Base-by-base conservation (phyloP, 1,140 invertebrate species). In the Eurosta solidaginis region DNA sequence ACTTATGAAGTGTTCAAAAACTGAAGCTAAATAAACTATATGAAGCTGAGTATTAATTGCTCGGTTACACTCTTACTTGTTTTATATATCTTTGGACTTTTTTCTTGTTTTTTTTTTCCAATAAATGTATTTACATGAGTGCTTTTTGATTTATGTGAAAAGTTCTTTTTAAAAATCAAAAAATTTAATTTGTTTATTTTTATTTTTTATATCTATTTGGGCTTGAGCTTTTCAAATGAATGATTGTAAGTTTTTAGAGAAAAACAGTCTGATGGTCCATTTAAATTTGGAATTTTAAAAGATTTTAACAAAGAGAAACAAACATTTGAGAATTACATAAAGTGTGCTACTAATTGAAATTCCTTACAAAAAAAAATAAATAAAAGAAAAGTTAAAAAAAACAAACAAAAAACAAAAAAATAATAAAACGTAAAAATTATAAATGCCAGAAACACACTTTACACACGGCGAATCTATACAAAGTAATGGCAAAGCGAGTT, bases 171-270 rank as follows among this genome's bases (percentile, higher is more conserved):
- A n/a, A n/a, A n/a, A n/a, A n/a, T n/a, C n/a, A n/a, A n/a, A n/a
- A n/a, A n/a, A n/a, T n/a, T n/a, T n/a, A n/a, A n/a, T n/a, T 68
- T 68, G n/a, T 17, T 59, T 59, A 4, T 59, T 27, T 59, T 59
- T 10, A 10, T 22, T 17, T 68, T 40, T 27, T 63, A 33, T 20
- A 68, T 42, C 40, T 68, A 33, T 68, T 17, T 68, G 40, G 7
- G 59, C 36, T 40, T 40, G 59, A 36, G 59, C 59, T 40, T 68
- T 68, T 68, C 22, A 17, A 33, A 27, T 17, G 33, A 40, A 68
- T 40, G 59, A 33, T 20, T 20, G 59, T n/a, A 29, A 68, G 59
- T 68, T 68, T 68, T 68, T 68, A 68, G 59, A 68, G 59, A 68
- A 68, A 68, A 36, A 68, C 33, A 68, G 59, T 68, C 59, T 68